Percentiles rank a stretch among this genome's conserved stretches.
These are phyloP conservation scores for Uloborus diversus DNA, from an alignment of 1,140 invertebrate genomes.

Conservation along the genomic window DNA sequence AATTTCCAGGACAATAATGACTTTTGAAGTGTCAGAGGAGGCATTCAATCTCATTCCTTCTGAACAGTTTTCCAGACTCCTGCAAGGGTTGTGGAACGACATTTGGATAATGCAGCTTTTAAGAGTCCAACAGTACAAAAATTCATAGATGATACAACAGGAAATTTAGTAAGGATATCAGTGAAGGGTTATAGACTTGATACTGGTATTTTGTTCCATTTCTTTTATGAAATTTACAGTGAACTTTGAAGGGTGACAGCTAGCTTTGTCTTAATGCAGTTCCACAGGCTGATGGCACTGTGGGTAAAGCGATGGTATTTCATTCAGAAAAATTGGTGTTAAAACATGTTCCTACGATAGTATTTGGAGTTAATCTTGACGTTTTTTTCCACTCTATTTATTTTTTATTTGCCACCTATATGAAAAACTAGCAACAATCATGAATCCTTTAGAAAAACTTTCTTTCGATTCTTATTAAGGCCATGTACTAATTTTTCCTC, in stretches of 20 bases:
- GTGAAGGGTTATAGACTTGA: not conserved
- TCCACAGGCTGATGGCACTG: not conserved
- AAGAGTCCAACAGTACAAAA: not conserved
- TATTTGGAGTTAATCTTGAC: conserved; percentile 3
- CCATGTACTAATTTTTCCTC: not conserved
- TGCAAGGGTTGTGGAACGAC: not conserved
- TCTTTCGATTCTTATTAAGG: not conserved
- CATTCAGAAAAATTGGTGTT: not conserved
- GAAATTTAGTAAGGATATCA: not conserved
- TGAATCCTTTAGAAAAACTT: conserved; percentile 1
- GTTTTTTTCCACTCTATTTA: not conserved
- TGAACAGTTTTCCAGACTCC: not conserved
- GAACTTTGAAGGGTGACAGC: not conserved
- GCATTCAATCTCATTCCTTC: not conserved
- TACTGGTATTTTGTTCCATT: not conserved
- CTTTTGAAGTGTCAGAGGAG: not conserved
- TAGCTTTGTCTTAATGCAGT: not conserved
- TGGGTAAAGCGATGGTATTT: not conserved
- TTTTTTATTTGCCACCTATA: not conserved
- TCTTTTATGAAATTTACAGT: not conserved
- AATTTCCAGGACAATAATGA: not conserved
- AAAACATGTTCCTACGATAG: conserved; percentile 1
- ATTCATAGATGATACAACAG: not conserved
- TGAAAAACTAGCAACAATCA: not conserved
- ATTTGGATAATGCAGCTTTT: not conserved